A percentile compares a stretch with the other conserved stretches of the same genome.
phyloP scores from a whole-genome alignment of 2,797 vertebrate genomes.

The Prunella strophiata region DNA sequence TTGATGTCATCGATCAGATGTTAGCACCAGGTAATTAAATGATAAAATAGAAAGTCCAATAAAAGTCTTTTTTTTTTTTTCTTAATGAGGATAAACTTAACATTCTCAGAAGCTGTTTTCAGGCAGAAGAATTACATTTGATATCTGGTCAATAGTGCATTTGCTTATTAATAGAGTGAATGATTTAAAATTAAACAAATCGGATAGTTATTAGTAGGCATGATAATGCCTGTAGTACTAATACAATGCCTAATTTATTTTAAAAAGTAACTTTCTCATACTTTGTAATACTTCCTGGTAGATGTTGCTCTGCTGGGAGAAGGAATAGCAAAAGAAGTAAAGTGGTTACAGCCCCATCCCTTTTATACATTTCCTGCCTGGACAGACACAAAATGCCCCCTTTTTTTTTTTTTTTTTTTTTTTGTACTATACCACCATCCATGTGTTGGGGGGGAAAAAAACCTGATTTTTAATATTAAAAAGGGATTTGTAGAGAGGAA shows the following conservation, averaged over 20 bases:
- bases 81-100: conserved; percentile 60
- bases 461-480: not conserved
- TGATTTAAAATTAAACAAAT: conserved; percentile 41
- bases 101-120: not conserved
- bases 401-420: not conserved
- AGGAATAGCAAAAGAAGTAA: not conserved
- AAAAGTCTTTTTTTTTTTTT: conserved; percentile 58
- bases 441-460: rapidly evolving
- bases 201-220: not conserved
- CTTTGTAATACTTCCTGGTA: not conserved
- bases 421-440: not conserved
- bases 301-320: not conserved
- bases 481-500: not conserved
- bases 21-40: conserved; percentile 56
- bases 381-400: not conserved
- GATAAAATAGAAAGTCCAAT: conserved; percentile 64
- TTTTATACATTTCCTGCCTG: not conserved
- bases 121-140: conserved; percentile 18
- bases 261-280: not conserved
- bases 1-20: conserved; percentile 43
- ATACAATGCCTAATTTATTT: not conserved
- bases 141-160: conserved; percentile 31
- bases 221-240: not conserved
- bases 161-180: conserved; percentile 50
- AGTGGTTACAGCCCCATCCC: not conserved